Evolutionary conservation across 2,797 vertebrate genomes (phyloP).

Genomic region (Amazonetta brasiliensis): DNA sequence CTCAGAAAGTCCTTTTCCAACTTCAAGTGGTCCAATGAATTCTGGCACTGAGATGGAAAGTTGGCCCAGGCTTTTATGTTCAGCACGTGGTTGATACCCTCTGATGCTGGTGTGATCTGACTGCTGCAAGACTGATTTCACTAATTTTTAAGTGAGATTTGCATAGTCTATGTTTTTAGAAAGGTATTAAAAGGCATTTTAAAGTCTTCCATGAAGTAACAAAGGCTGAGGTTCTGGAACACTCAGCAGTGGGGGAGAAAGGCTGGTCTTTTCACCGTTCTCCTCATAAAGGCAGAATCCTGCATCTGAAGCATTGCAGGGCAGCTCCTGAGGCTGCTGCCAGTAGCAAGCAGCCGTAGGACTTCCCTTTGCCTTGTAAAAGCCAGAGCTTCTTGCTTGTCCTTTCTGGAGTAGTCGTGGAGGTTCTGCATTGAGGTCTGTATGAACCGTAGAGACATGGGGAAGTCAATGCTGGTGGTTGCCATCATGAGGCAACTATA

Average conservation of each 20-base stretch:
- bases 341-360: not conserved
- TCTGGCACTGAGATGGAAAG: not conserved
- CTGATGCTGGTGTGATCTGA: not conserved
- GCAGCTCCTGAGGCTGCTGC: not conserved
- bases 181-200: not conserved
- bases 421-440: not conserved
- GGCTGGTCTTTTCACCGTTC: accelerated
- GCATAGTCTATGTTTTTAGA: not conserved
- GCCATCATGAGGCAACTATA: accelerated
- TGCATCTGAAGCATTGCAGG: not conserved
- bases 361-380: not conserved
- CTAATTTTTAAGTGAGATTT: not conserved
- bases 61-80: not conserved
- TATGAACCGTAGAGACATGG: not conserved
- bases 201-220: not conserved
- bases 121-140: not conserved
- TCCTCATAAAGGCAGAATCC: not conserved
- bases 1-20: accelerated
- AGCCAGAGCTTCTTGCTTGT: accelerated
- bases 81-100: not conserved
- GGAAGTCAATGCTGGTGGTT: accelerated
- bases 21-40: not conserved
- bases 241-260: not conserved
- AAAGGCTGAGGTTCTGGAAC: not conserved
- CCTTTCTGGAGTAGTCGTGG: accelerated